These are phyloP conservation scores for Elachura formosa DNA, from an alignment of 2,113 vertebrate genomes.

Conservation along the genomic window DNA sequence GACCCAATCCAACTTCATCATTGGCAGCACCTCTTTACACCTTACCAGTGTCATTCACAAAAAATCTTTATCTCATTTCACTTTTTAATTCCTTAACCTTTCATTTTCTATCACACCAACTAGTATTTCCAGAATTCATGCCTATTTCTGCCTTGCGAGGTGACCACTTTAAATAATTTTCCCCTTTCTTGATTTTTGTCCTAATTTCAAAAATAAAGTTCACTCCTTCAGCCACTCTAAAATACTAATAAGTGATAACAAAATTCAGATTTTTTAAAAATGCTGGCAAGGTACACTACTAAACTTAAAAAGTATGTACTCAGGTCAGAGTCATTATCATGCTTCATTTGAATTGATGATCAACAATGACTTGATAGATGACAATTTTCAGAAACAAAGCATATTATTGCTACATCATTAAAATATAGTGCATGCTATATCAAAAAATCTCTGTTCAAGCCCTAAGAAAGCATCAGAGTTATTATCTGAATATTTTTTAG, in stretches of 20 bases:
- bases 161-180: not conserved
- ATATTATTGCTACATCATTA: not conserved
- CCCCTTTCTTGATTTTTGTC: not conserved
- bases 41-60: not conserved
- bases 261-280: not conserved
- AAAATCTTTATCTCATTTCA: not conserved
- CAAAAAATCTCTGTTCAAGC: not conserved
- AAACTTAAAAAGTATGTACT: not conserved
- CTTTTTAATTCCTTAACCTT: not conserved
- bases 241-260: not conserved
- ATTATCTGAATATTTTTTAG: not conserved
- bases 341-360: not conserved
- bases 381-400: not conserved
- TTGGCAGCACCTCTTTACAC: not conserved
- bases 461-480: not conserved
- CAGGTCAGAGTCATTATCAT: not conserved
- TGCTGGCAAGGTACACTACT: not conserved
- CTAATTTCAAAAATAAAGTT: not conserved
- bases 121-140: not conserved
- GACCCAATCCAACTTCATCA: not conserved
- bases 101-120: not conserved
- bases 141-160: rapidly evolving
- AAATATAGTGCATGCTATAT: not conserved
- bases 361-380: not conserved
- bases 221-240: not conserved